A percentile compares a stretch with the other conserved stretches of the same genome.
phyloP scores from a whole-genome alignment of 2,888 invertebrate species.

The Allolobophora icterica region DNA sequence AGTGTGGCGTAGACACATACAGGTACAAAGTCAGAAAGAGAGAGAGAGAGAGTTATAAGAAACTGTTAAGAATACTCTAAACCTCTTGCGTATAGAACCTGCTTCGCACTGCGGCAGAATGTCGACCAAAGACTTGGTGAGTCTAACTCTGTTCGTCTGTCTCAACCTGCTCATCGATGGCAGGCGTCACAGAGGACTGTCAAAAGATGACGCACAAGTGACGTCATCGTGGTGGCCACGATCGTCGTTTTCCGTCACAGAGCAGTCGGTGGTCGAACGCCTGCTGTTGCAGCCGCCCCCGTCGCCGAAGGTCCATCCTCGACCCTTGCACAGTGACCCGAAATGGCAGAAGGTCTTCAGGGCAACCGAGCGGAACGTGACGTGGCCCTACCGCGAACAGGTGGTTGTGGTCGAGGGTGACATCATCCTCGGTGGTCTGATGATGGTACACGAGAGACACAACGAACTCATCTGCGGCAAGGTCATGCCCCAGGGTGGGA shows the following conservation, averaged over 20 bases:
- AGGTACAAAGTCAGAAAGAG: background rate
- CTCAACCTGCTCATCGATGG: background rate
- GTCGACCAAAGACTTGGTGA: background rate
- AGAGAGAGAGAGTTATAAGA: background rate
- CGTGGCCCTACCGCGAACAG: slow-evolving; percentile 61
- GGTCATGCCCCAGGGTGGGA: slow-evolving; percentile 87
- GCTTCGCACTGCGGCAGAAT: background rate
- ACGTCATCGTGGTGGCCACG: background rate
- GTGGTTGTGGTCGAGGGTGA: slow-evolving; percentile 88
- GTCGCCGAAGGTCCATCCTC: background rate
- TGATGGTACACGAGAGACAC: slow-evolving; percentile 89
- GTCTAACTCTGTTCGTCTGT: background rate
- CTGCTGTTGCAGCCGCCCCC: background rate
- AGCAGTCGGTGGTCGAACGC: background rate
- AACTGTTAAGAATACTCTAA: background rate
- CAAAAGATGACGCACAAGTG: background rate
- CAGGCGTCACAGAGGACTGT: background rate
- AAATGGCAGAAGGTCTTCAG: background rate
- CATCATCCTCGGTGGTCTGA: slow-evolving; percentile 84
- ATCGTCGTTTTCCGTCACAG: background rate
- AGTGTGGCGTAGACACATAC: background rate
- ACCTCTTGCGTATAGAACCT: background rate
- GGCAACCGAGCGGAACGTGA: slow-evolving; percentile 45
- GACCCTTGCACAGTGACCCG: background rate
- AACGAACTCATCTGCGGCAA: slow-evolving; percentile 87